Evolutionary conservation across 2,888 invertebrate genomes (phyloP).

Genomic region (Aquatica leii): DNA sequence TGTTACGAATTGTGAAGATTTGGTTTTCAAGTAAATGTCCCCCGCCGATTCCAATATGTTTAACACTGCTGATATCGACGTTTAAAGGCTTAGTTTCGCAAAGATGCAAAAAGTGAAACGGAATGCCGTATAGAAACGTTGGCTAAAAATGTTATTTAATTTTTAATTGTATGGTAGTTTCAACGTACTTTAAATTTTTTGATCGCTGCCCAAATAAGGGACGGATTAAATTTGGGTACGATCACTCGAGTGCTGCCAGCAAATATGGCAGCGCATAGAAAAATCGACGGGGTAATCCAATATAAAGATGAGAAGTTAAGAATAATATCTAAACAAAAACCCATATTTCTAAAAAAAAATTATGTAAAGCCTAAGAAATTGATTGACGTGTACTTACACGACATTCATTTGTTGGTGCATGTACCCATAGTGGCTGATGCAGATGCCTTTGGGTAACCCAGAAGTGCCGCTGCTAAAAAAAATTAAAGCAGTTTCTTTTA

Average conservation of each 20-base stretch:
- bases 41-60: conserved; percentile 48
- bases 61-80: conserved; percentile 30
- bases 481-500: conserved; percentile 36
- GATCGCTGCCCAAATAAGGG: conserved; percentile 10
- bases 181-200: conserved; percentile 17
- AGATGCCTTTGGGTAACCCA: conserved; percentile 45
- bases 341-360: neutral
- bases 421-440: conserved; percentile 33
- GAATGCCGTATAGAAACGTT: conserved; percentile 29
- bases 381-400: conserved; percentile 55
- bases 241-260: conserved; percentile 45
- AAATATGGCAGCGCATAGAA: conserved; percentile 38
- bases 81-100: conserved; percentile 43
- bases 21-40: conserved; percentile 46
- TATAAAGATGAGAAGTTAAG: conserved; percentile 45
- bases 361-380: neutral
- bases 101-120: conserved; percentile 22
- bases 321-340: conserved; percentile 1
- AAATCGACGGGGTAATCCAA: conserved; percentile 48
- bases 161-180: neutral
- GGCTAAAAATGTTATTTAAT: conserved; percentile 38
- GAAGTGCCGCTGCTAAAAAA: conserved; percentile 48
- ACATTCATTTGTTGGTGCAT: conserved; percentile 48
- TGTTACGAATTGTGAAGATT: conserved; percentile 47
- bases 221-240: conserved; percentile 37